These are phyloP conservation scores for Lutjanus erythropterus DNA, from an alignment of 2,113 vertebrate genomes.

Conservation along the genomic window DNA sequence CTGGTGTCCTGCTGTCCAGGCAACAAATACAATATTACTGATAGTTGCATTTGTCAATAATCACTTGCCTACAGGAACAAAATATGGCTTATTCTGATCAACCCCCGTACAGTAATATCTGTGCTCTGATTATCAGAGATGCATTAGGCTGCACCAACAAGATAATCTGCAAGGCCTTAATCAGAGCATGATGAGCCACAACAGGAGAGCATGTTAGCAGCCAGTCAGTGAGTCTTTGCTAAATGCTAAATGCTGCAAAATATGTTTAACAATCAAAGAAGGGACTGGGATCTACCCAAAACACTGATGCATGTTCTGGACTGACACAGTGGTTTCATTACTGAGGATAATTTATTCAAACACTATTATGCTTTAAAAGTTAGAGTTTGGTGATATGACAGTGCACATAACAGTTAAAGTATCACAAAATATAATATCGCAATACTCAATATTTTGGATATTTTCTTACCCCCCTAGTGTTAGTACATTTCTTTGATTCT, in stretches of 20 bases:
- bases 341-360: background rate
- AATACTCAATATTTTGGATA: too few species aligned
- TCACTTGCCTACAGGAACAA: slow-evolving; percentile 18
- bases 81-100: slow-evolving; percentile 59
- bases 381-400: background rate
- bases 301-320: background rate
- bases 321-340: background rate
- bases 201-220: slow-evolving; percentile 35
- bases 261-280: background rate
- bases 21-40: slow-evolving; percentile 10
- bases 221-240: slow-evolving; percentile 3
- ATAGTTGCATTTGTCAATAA: background rate
- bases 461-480: too few species aligned
- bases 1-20: background rate
- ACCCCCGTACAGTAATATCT: slow-evolving; percentile 8
- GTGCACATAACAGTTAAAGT: background rate
- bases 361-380: background rate
- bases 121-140: slow-evolving; percentile 57
- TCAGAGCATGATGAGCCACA: slow-evolving; percentile 59
- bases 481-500: too few species aligned
- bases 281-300: background rate
- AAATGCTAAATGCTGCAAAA: slow-evolving; percentile 21
- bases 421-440: too few species aligned
- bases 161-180: slow-evolving; percentile 64
- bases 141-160: slow-evolving; percentile 59